Percentiles rank a stretch among this genome's conserved stretches.
Evolutionary conservation across 2,113 vertebrate species (phyloP).

Genomic region (Clarias gariepinus): DNA sequence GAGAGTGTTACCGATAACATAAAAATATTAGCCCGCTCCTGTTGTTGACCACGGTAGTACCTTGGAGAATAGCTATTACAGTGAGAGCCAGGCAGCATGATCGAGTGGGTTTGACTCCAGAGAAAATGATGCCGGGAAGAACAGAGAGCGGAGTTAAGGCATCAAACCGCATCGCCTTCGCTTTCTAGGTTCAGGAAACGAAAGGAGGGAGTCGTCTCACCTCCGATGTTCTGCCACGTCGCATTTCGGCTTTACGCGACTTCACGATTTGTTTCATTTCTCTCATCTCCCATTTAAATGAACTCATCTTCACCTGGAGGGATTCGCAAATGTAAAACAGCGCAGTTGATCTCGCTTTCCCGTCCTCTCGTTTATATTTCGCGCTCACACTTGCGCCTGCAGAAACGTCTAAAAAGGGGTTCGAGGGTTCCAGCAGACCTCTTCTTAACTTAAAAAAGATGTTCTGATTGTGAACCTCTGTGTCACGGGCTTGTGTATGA

Average conservation of each 20-base stretch:
- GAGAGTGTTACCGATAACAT: constrained; percentile 56
- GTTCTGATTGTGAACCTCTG: neutral
- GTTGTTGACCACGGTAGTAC: constrained; percentile 47
- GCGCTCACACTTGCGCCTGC: neutral
- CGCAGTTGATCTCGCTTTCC: neutral
- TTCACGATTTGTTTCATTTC: neutral
- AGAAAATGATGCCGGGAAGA: constrained; percentile 46
- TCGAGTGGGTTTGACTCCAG: constrained; percentile 35
- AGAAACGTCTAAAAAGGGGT: neutral
- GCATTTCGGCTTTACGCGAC: neutral
- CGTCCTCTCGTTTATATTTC: neutral
- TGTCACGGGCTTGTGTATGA: neutral
- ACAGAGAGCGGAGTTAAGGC: constrained; percentile 29
- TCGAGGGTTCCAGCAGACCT: too few species aligned
- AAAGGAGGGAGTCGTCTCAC: constrained; percentile 26
- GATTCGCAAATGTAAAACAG: neutral
- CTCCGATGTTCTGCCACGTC: neutral
- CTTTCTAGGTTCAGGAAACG: constrained; percentile 32
- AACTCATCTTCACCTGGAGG: too few species aligned
- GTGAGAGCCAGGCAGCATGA: constrained; percentile 36
- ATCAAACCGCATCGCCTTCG: constrained; percentile 21
- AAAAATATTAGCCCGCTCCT: constrained; percentile 56
- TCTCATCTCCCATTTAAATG: neutral
- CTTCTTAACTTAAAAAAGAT: neutral
- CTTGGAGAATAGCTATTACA: constrained; percentile 53